These are phyloP conservation scores for Entomyzon cyanotis DNA, from an alignment of 2,113 vertebrate species.

Conservation along the genomic window DNA sequence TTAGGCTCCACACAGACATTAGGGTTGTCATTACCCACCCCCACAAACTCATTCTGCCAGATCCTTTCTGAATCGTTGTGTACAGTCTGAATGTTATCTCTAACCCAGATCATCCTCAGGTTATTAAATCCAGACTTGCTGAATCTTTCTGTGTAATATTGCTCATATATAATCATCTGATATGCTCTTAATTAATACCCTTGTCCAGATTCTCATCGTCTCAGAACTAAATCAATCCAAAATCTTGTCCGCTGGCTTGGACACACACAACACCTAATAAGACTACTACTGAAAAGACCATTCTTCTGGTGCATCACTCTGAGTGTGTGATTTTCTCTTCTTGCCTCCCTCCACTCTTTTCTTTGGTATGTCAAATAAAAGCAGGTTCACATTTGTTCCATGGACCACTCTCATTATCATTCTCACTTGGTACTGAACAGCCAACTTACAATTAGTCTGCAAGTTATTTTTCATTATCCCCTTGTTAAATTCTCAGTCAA, in stretches of 20 bases:
- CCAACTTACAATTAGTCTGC: background rate
- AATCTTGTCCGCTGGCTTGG: background rate
- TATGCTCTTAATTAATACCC: background rate
- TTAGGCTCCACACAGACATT: background rate
- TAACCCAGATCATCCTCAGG: background rate
- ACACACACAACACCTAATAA: background rate
- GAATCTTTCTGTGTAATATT: background rate
- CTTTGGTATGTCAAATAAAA: background rate
- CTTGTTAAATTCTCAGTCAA: constrained; percentile 22
- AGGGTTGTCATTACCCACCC: background rate
- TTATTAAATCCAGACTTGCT: background rate
- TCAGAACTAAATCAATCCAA: background rate
- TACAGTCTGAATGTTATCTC: background rate
- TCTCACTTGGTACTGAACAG: background rate
- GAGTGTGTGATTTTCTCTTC: background rate
- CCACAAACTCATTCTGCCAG: background rate
- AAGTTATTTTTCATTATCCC: constrained; percentile 16
- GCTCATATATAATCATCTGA: background rate
- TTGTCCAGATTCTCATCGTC: background rate
- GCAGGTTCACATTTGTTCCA: background rate
- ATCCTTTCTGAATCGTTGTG: background rate
- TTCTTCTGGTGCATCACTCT: background rate
- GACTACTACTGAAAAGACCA: background rate
- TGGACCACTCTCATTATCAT: background rate
- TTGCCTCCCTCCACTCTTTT: background rate